These are phyloP conservation scores for Stichodactyla mertensii DNA, from an alignment of 64 coral and sea anemone genomes.

Conservation along the genomic window DNA sequence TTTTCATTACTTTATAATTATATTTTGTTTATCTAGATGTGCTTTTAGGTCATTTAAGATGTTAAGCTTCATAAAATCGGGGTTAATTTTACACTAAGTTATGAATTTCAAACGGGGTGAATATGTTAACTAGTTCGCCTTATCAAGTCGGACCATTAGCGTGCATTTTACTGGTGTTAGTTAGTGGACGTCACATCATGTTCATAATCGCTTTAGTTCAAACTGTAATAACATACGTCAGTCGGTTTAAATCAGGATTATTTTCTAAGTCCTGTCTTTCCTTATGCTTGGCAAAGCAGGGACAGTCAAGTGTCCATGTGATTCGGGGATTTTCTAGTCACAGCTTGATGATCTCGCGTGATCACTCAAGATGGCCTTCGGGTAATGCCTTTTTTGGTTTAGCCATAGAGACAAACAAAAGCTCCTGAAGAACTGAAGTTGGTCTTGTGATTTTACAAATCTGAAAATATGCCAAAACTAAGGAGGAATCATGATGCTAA, in stretches of 20 bases:
- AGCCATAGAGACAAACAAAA: background rate
- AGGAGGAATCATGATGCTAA: background rate
- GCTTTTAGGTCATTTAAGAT: no score
- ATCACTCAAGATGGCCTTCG: background rate
- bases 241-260: background rate
- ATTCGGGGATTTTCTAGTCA: background rate
- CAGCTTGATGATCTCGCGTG: background rate
- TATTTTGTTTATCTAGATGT: no score
- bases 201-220: background rate
- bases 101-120: background rate
- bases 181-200: background rate
- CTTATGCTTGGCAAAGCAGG: background rate
- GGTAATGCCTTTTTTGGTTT: background rate
- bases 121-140: background rate
- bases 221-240: constrained; percentile 4
- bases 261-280: background rate
- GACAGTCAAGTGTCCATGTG: background rate
- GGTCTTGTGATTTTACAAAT: background rate
- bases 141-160: background rate
- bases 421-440: background rate
- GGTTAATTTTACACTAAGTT: background rate
- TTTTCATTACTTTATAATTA: background rate
- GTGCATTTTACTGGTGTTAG: background rate
- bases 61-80: background rate
- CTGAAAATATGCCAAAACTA: background rate